These are phyloP conservation scores for Plagodis pulveraria DNA, from an alignment of 2,888 invertebrate genomes.

Conservation along the genomic window DNA sequence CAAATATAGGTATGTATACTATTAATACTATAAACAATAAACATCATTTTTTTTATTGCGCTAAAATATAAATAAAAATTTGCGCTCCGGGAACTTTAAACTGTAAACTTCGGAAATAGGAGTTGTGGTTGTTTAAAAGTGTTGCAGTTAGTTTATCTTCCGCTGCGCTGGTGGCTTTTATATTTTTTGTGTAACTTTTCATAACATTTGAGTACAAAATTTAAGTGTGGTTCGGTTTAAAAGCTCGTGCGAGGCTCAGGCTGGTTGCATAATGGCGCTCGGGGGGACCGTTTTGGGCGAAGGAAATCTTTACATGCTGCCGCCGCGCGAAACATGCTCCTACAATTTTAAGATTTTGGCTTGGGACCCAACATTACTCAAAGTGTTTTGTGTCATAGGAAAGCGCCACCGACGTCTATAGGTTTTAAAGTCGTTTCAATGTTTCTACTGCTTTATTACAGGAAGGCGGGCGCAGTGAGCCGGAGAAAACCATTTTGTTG, in stretches of 20 bases:
- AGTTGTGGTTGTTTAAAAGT: slow-evolving; percentile 17
- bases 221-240: slow-evolving; percentile 69
- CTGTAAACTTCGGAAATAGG: not conserved
- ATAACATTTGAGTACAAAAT: slow-evolving; percentile 55
- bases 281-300: slow-evolving; percentile 51
- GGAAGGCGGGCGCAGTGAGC: slow-evolving; percentile 24
- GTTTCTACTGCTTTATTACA: slow-evolving; percentile 39
- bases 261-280: slow-evolving; percentile 56
- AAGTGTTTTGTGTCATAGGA: slow-evolving; percentile 57
- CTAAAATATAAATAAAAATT: not conserved
- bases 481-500: slow-evolving; percentile 34
- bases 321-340: slow-evolving; percentile 57
- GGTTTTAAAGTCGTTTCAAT: slow-evolving; percentile 47
- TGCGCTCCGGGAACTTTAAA: not conserved
- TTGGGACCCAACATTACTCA: slow-evolving; percentile 60
- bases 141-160: slow-evolving; percentile 12
- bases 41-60: no score
- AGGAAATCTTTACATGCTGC: slow-evolving; percentile 44
- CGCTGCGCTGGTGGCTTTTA: slow-evolving; percentile 35
- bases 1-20: no score
- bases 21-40: no score
- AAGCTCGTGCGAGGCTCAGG: slow-evolving; percentile 59
- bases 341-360: slow-evolving; percentile 69
- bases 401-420: slow-evolving; percentile 48
- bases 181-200: slow-evolving; percentile 39